phyloP scores from a whole-genome alignment of 2,888 invertebrate genomes.

The Drosophila kanekoi region DNA sequence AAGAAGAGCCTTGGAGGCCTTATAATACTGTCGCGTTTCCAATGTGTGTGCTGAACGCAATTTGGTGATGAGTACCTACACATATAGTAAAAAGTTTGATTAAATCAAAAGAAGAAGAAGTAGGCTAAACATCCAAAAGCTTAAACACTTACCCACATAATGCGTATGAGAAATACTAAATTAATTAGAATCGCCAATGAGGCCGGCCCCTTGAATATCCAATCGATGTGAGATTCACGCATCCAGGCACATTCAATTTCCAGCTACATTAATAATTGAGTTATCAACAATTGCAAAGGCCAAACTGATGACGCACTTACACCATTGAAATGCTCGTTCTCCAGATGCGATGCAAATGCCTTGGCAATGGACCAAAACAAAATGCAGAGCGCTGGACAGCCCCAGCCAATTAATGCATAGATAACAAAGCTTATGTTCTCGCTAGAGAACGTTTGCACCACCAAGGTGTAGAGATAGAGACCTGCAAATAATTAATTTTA shows the following conservation, averaged over 20 bases:
- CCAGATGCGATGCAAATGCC: slow-evolving; percentile 79
- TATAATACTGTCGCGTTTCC: slow-evolving; percentile 95
- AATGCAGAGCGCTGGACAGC: slow-evolving; percentile 83
- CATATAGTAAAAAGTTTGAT: background rate
- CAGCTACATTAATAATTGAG: slow-evolving; percentile 70
- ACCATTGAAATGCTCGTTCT: slow-evolving; percentile 83
- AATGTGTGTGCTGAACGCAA: slow-evolving; percentile 94
- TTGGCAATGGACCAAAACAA: slow-evolving; percentile 83
- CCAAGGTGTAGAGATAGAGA: slow-evolving; percentile 93
- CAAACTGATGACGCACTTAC: slow-evolving; percentile 66
- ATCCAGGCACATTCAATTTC: slow-evolving; percentile 91
- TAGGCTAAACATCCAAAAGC: no score
- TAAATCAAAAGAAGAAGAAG: background rate
- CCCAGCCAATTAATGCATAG: slow-evolving; percentile 94
- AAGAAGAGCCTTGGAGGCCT: slow-evolving; percentile 95
- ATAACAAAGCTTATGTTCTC: slow-evolving; percentile 93
- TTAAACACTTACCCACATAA: slow-evolving; percentile 92
- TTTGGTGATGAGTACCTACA: slow-evolving; percentile 95
- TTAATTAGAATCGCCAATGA: slow-evolving; percentile 92
- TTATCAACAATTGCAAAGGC: slow-evolving; percentile 4
- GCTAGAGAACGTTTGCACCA: slow-evolving; percentile 93
- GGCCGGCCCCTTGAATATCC: slow-evolving; percentile 94
- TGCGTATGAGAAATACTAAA: slow-evolving; percentile 92
- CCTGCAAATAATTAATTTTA: slow-evolving; percentile 86
- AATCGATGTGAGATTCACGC: slow-evolving; percentile 92